Conservation (phyloP, 2,113 vertebrate genomes). For the Elephantulus edwardii region DNA sequence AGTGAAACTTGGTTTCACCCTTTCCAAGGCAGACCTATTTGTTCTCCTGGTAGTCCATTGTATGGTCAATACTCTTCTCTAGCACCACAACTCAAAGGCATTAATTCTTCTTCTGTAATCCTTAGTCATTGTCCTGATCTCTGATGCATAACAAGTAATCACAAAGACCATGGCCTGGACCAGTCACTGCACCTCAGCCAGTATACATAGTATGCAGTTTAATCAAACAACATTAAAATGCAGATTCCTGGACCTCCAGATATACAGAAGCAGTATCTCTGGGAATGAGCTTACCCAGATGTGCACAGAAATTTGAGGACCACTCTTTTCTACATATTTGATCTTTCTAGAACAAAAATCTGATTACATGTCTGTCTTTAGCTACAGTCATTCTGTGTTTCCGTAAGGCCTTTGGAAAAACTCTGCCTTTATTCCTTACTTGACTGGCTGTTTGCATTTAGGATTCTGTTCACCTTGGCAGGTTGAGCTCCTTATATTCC, state of each 20-base stretch:
- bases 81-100: too few species aligned
- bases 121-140: too few species aligned
- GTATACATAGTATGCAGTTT: background rate
- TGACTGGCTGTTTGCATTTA: background rate
- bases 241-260: background rate
- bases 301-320: background rate
- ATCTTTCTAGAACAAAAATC: constrained; percentile 9
- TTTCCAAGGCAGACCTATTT: too few species aligned
- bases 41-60: too few species aligned
- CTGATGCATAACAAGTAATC: too few species aligned
- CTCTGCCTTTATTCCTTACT: background rate
- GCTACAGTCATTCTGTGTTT: background rate
- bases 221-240: background rate
- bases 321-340: background rate
- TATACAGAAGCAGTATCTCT: background rate
- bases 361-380: background rate
- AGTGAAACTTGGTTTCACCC: too few species aligned
- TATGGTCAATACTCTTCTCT: too few species aligned
- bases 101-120: too few species aligned
- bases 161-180: too few species aligned
- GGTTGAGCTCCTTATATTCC: background rate
- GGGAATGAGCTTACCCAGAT: background rate
- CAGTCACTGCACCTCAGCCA: too few species aligned
- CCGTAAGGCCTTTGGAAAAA: background rate
- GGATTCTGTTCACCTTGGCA: background rate